These are phyloP conservation scores for Cotesia congregata DNA, from an alignment of 2,888 invertebrate genomes.

Conservation along the genomic window DNA sequence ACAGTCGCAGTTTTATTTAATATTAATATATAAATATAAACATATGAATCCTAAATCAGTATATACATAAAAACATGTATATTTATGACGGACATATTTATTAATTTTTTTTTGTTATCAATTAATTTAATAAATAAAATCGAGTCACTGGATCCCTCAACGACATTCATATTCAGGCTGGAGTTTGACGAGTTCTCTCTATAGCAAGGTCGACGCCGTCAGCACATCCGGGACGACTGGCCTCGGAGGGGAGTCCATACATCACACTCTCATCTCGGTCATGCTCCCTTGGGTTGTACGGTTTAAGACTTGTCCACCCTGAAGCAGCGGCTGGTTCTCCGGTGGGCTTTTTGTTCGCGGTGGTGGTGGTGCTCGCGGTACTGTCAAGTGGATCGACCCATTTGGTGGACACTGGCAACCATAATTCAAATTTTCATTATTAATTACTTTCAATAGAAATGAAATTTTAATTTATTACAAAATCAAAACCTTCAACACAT, in stretches of 20 bases:
- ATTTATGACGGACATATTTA: not conserved
- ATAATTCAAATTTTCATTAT: too few species aligned
- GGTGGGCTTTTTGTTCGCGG: conserved; percentile 74
- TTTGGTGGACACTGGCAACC: conserved; percentile 63
- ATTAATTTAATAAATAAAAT: not conserved
- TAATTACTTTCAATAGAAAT: too few species aligned
- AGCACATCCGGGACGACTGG: conserved; percentile 65
- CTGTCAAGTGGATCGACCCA: conserved; percentile 72
- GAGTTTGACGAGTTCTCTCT: conserved; percentile 45
- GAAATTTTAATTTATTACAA: too few species aligned
- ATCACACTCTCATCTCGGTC: conserved; percentile 94
- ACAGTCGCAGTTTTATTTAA: conserved; percentile 33
- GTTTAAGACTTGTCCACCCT: conserved; percentile 72
- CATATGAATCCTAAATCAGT: not conserved
- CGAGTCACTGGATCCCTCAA: not conserved
- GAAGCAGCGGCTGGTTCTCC: conserved; percentile 74
- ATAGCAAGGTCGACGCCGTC: conserved; percentile 65
- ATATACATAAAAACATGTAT: not conserved
- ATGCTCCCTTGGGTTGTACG: conserved; percentile 86
- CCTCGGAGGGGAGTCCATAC: conserved; percentile 67
- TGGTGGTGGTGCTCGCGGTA: conserved; percentile 75
- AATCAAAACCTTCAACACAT: too few species aligned
- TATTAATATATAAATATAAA: not conserved
- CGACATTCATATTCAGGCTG: conserved; percentile 23
- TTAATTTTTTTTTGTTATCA: not conserved